These are phyloP conservation scores for Thereva nobilitata DNA, from an alignment of 2,888 invertebrate species.

Conservation along the genomic window DNA sequence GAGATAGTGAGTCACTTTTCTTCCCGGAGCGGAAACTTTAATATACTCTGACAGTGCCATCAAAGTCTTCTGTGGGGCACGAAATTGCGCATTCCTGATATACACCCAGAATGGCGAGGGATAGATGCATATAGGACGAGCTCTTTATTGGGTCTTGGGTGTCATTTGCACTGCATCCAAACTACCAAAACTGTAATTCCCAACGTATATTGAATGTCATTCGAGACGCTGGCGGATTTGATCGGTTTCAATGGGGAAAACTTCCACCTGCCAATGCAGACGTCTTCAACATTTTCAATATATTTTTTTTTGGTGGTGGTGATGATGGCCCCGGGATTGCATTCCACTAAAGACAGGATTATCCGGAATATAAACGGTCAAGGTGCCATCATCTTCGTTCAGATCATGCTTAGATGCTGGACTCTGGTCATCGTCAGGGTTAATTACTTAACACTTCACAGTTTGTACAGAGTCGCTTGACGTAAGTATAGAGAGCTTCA, in stretches of 20 bases:
- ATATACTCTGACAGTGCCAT: conserved; percentile 30
- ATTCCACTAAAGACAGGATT: conserved; percentile 1
- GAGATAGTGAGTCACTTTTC: conserved; percentile 12
- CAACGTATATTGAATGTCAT: background rate
- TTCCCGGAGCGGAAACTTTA: conserved; percentile 27
- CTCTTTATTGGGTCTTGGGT: conserved; percentile 24
- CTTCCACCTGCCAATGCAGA: too few species aligned
- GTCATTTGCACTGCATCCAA: conserved; percentile 22
- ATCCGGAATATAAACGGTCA: conserved; percentile 15
- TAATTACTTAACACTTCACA: conserved; percentile 3
- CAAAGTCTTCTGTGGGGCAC: conserved; percentile 7
- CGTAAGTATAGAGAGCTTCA: background rate
- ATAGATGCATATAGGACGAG: conserved; percentile 16
- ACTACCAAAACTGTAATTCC: background rate
- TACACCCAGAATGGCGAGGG: background rate
- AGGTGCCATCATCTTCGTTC: background rate
- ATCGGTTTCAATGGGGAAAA: background rate
- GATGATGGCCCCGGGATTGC: too few species aligned
- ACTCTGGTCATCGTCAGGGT: conserved; percentile 1
- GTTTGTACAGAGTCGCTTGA: background rate
- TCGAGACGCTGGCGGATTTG: background rate
- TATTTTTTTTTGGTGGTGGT: too few species aligned
- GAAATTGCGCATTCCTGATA: conserved; percentile 4
- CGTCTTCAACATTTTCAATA: too few species aligned
- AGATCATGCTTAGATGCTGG: conserved; percentile 8